Base-by-base conservation (phyloP, 1,140 invertebrate genomes). In the Conus betulinus region DNA sequence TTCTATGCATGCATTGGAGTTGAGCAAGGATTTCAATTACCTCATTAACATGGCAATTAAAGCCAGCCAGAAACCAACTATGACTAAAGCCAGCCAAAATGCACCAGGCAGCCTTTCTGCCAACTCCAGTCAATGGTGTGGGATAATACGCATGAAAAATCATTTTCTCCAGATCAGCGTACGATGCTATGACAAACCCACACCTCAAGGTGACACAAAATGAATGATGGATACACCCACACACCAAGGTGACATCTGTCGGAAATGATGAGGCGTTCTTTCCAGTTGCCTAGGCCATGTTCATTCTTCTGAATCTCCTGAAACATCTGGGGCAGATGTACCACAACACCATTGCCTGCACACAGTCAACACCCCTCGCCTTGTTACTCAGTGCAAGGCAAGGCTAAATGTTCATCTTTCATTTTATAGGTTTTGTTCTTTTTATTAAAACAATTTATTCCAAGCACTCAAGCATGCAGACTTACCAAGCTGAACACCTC, bases 271-370 rank as follows among this genome's bases (percentile, higher is more conserved):
- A 99, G 96, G 85, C 99, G 96, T 67, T 97, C 96, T 93, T 98
- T 95, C 97, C 98, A 98, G 89, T 97, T 96, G 89, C 96, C 96
- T 91, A 99, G 96, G 10, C 98, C 99, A 95, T 99, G 99, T 10
- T 96, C 98, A 95, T 99, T 99, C 94, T 98, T 98, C 90, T 97
- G 96, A 86, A 99, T 95, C 95, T 99, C 99, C 67, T 99, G 98
- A 95, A 99, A 99, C 23, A 99, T 96, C 71, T 98, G 98, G 27
- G 98, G 98, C 81, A 99, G 95, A 96, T 99, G 98, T 90, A 99
- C 97, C 10, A 99, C 99, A 74, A 99, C 99, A 51, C 99, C 99
- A 96, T 99, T 99, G n/a, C 99, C 98, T 99, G 94, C 2, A 63
- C 53, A 84, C 52, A 83, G 20, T n/a, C 20, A 71, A 76, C 23